Conservation (phyloP, 2,888 invertebrate species). For the Noctua fimbriata region DNA sequence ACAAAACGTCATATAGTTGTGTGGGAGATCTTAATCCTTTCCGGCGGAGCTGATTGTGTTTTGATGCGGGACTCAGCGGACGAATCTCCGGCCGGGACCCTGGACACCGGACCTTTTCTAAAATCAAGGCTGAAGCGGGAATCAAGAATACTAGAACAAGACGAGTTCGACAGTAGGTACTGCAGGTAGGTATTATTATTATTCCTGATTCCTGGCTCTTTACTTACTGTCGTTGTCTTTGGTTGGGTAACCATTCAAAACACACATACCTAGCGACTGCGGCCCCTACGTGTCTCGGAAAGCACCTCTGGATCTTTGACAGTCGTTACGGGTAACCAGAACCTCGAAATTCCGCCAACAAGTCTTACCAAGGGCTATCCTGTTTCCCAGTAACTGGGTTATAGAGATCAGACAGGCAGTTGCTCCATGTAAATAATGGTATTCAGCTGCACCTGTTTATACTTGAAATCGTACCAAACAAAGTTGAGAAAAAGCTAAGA, state of each 20-base stretch:
- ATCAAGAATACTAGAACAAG: neutral
- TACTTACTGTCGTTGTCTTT: neutral
- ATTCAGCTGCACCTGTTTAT: no score
- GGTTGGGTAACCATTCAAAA: neutral
- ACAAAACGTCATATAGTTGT: conserved; percentile 79
- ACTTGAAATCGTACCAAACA: no score
- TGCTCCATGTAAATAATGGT: neutral
- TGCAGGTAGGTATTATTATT: neutral
- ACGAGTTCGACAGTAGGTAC: neutral
- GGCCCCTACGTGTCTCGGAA: neutral
- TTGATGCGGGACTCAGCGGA: conserved; percentile 80
- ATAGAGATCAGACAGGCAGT: neutral
- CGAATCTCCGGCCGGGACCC: conserved; percentile 72
- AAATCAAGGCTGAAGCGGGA: conserved; percentile 56
- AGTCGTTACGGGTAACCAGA: neutral
- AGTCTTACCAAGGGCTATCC: neutral
- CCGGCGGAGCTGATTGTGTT: conserved; percentile 81
- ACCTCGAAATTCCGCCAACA: neutral
- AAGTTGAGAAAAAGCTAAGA: no score
- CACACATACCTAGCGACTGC: neutral
- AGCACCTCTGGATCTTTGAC: neutral
- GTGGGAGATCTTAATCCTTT: conserved; percentile 80
- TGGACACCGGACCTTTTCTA: conserved; percentile 44
- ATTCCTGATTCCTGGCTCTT: neutral
- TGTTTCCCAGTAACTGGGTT: neutral